Percentiles rank a stretch among this genome's conserved stretches.
Evolutionary conservation across 2,888 invertebrate genomes (phyloP).

Genomic region (Plebejus argus): DNA sequence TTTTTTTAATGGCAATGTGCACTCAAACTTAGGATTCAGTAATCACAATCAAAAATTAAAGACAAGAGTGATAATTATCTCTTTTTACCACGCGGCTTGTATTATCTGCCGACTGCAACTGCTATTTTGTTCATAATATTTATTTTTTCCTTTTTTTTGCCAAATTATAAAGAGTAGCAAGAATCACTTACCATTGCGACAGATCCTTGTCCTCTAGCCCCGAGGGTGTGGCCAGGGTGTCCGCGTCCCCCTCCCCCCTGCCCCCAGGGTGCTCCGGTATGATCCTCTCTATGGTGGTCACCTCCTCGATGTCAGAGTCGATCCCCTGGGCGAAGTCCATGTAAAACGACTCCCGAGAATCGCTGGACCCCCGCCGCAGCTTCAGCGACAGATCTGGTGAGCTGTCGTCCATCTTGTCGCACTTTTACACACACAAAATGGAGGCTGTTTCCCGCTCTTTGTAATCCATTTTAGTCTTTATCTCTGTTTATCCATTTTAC

Average conservation of each 20-base stretch:
- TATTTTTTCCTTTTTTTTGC: too few species aligned
- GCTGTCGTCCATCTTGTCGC: constrained; percentile 83
- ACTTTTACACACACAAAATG: constrained; percentile 23
- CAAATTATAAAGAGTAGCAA: not conserved
- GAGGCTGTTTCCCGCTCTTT: constrained; percentile 47
- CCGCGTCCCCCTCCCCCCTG: constrained; percentile 70
- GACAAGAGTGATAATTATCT: not conserved
- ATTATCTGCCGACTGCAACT: too few species aligned
- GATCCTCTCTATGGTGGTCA: constrained; percentile 84
- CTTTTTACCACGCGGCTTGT: too few species aligned
- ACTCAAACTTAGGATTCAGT: too few species aligned
- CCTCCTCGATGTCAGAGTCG: constrained; percentile 94
- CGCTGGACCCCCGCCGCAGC: constrained; percentile 91
- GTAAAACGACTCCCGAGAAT: constrained; percentile 93
- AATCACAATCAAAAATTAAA: too few species aligned
- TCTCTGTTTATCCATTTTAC: constrained; percentile 48
- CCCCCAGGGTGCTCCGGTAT: constrained; percentile 76
- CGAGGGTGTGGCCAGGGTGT: constrained; percentile 75
- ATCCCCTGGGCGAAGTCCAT: constrained; percentile 96
- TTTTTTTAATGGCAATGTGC: too few species aligned
- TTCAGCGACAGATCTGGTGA: constrained; percentile 93
- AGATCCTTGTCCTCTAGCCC: constrained; percentile 76
- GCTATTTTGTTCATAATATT: too few species aligned
- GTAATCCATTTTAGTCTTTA: constrained; percentile 51
- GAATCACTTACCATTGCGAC: constrained; percentile 61